Evolutionary conservation across 2,797 vertebrate genomes (phyloP).

Genomic region (Ctenopoma kingsleyae): DNA sequence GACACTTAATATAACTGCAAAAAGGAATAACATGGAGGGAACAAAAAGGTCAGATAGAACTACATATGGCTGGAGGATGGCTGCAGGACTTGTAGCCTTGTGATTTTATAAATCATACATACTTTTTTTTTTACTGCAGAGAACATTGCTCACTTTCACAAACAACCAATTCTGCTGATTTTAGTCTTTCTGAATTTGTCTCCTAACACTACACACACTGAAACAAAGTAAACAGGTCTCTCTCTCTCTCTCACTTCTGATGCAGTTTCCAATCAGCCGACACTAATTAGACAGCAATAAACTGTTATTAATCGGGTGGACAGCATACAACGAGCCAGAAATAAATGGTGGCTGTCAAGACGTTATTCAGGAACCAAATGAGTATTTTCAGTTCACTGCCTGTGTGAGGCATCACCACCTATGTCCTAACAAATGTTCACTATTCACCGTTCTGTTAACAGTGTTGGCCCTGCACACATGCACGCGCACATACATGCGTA

Average conservation of each 20-base stretch:
- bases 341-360: conserved; percentile 98
- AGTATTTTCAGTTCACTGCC: conserved; percentile 99
- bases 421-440: conserved; percentile 97
- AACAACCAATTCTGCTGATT: conserved; percentile 37
- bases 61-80: not conserved
- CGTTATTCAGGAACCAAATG: conserved; percentile 98
- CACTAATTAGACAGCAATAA: conserved; percentile 99
- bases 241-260: conserved; percentile 64
- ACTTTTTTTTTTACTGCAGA: conserved; percentile 16
- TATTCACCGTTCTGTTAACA: conserved; percentile 94
- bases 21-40: conserved; percentile 1
- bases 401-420: conserved; percentile 94
- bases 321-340: conserved; percentile 95
- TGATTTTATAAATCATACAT: conserved; percentile 11
- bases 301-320: conserved; percentile 98
- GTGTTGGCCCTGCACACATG: conserved; percentile 64
- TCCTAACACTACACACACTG: conserved; percentile 22
- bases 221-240: conserved; percentile 60
- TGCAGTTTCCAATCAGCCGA: conserved; percentile 91
- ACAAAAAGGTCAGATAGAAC: conserved; percentile 24
- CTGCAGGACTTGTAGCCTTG: conserved; percentile 9
- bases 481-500: conserved; percentile 85
- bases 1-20: conserved; percentile 16
- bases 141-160: conserved; percentile 18
- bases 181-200: conserved; percentile 35